Base-by-base conservation (phyloP, 2,113 vertebrate genomes). In the Gavialis gangeticus region DNA sequence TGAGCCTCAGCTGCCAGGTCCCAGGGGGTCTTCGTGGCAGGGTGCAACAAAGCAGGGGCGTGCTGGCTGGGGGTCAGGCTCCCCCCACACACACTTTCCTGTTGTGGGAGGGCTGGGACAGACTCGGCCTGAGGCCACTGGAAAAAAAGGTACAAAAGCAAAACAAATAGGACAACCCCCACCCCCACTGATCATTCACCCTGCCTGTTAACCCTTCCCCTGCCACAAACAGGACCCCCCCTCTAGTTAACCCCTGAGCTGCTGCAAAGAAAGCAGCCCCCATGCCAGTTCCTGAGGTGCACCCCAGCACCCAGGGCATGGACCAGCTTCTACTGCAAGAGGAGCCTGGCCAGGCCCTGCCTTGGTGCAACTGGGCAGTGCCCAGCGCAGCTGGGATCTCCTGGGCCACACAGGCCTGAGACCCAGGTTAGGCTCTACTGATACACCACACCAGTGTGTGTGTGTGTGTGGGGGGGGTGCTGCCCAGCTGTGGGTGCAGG, bases 141-240 rank as follows among this genome's bases (percentile, higher is more conserved):
- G 95, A 88, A 95, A 95, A 87, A 89, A 83, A 62, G 2, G 75
- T 93, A 93, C 76, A 88, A 71, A 86, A 88, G 89, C 88, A 92
- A 97, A 94, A 63, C 62, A 96, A 93, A 84, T 64, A 93, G 79
- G 63, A 19, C 12, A 22, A 14, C 67, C 34, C 34, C 84, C 91
- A 58, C 91, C 91, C 84, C 90, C 28, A 79, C 3, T 2, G 46
- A 0, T 34, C 78, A 58, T 46, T 54, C 79, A 83, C 79, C 21
- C 19, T 11, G 8, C 16, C n/a, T 4, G 1, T 17, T 8, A 30
- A 4, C 25, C 5, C 7, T 22, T 21, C 25, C 5, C 7, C 69
- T 4, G 12, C 58, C 58, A n/a, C 5, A 34, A 12, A 18, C 67
- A 17, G 58, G 58, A 59, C 58, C 9, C 58, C 19, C 58, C 58